Percentiles rank a stretch among this genome's conserved stretches.
These are phyloP conservation scores for Erithacus rubecula DNA, from an alignment of 2,797 vertebrate species.

Conservation along the genomic window DNA sequence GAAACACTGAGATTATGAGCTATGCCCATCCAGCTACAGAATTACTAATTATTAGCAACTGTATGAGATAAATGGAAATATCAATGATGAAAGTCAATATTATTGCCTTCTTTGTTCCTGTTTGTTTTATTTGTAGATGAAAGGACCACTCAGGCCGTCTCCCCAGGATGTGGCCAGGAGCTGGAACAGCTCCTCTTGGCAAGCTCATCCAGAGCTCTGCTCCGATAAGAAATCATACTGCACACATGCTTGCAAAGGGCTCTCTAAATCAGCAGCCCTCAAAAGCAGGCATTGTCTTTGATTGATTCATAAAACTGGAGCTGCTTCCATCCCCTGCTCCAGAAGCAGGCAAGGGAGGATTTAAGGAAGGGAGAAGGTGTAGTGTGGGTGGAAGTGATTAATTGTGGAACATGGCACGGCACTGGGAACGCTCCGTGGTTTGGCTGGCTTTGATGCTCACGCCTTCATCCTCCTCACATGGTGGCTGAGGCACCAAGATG, in stretches of 20 bases:
- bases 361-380: not conserved
- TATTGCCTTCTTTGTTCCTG: slow-evolving; percentile 61
- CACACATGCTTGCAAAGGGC: slow-evolving; percentile 31
- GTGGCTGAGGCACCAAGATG: not conserved
- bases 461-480: not conserved
- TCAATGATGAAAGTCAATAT: slow-evolving; percentile 65
- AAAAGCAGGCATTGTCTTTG: slow-evolving; percentile 47
- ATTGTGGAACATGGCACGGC: not conserved
- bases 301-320: slow-evolving; percentile 65
- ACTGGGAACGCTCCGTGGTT: not conserved
- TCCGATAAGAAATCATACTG: slow-evolving; percentile 38
- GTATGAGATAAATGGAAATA: slow-evolving; percentile 60
- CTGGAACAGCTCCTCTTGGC: slow-evolving; percentile 51
- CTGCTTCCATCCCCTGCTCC: not conserved
- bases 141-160: slow-evolving; percentile 45
- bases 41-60: slow-evolving; percentile 69
- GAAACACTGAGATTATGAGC: slow-evolving; percentile 53
- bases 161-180: slow-evolving; percentile 29
- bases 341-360: not conserved
- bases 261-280: slow-evolving; percentile 47
- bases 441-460: not conserved
- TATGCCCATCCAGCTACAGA: slow-evolving; percentile 38
- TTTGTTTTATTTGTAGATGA: slow-evolving; percentile 69
- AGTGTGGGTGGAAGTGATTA: slow-evolving; percentile 30
- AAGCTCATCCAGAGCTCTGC: not conserved